These are phyloP conservation scores for Helleia helle DNA, from an alignment of 2,888 invertebrate species.

Conservation along the genomic window DNA sequence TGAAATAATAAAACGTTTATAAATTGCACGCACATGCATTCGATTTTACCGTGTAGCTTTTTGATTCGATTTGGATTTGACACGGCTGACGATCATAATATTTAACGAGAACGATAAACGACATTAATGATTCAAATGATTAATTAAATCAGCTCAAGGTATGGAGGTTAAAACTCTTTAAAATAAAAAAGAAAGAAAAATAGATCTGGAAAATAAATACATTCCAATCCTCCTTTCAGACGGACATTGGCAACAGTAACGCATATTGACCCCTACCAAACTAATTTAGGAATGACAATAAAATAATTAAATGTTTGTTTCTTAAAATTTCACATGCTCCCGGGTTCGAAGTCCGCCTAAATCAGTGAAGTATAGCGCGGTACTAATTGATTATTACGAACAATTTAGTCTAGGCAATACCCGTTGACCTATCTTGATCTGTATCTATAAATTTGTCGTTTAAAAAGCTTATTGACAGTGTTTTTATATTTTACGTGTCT, in stretches of 20 bases:
- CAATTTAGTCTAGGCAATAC: conserved; percentile 41
- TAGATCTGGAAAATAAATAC: no score
- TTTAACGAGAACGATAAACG: neutral
- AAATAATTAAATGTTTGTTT: neutral
- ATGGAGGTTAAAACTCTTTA: no score
- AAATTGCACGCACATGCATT: neutral
- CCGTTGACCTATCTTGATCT: conserved; percentile 46
- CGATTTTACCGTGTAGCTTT: neutral
- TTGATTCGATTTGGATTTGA: neutral
- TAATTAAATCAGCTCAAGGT: no score
- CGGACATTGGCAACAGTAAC: no score
- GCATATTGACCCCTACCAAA: no score
- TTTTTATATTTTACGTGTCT: no score
- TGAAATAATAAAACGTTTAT: neutral
- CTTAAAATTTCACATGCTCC: conserved; percentile 1
- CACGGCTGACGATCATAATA: neutral
- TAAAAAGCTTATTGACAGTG: no score
- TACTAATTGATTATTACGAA: conserved; percentile 50
- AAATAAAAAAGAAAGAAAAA: no score
- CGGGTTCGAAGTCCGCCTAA: conserved; percentile 42
- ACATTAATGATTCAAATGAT: neutral
- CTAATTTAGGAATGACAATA: no score
- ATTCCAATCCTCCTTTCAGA: no score
- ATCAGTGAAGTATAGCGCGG: conserved; percentile 38
- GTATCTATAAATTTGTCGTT: neutral